Evolutionary conservation across 2,113 vertebrate species (phyloP).

Genomic region (Campylomormyrus numenius): DNA sequence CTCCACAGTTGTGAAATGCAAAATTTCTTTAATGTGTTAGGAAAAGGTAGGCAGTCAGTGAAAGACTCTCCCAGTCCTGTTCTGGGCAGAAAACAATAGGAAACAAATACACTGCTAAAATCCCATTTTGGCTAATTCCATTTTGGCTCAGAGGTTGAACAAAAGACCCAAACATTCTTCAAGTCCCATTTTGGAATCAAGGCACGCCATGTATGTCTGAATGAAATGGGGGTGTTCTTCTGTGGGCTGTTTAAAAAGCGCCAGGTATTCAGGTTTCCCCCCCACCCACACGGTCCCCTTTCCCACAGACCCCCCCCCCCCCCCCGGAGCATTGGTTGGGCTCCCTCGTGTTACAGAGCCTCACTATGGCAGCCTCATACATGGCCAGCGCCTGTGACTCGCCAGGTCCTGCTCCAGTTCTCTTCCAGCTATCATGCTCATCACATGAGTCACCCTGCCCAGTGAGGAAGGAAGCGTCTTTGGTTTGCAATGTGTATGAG

Average conservation of each 20-base stretch:
- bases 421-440: not conserved
- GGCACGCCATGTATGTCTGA: not conserved
- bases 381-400: not conserved
- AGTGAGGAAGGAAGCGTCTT: not conserved
- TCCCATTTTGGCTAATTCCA: not conserved
- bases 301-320: slow-evolving; percentile 30
- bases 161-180: not conserved
- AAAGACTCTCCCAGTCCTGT: not conserved
- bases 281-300: slow-evolving; percentile 41
- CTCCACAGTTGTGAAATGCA: not conserved
- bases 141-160: not conserved
- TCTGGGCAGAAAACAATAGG: not conserved
- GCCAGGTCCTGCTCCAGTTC: not conserved
- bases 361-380: slow-evolving; percentile 4
- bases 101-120: not conserved
- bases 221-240: slow-evolving; percentile 43
- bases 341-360: slow-evolving; percentile 32
- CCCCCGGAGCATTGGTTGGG: slow-evolving; percentile 25
- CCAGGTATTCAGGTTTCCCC: slow-evolving; percentile 56
- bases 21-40: not conserved
- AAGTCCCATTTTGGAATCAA: not conserved
- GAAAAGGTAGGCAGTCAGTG: not conserved
- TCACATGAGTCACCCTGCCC: not conserved
- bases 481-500: not conserved
- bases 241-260: slow-evolving; percentile 61